Base-by-base conservation (phyloP, 1,140 invertebrate genomes). In the Telenomus remus region DNA sequence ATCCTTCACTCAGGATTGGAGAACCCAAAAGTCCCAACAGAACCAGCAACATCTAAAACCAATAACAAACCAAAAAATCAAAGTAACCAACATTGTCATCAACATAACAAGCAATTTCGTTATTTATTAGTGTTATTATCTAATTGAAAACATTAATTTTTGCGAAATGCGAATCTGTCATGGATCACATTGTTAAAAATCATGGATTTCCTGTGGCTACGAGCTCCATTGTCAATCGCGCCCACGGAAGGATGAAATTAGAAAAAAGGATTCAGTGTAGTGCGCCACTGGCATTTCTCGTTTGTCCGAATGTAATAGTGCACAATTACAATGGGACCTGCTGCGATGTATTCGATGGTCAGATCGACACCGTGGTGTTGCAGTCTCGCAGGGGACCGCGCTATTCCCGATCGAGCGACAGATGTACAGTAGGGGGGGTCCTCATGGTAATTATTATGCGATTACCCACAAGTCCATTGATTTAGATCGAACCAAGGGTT, bases 401-500 rank as follows among this genome's bases (percentile, higher is more conserved):
- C 76, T 81, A 76, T 79, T 79, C 81, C 80, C 77, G 76, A 82
- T 68, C 78, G 77, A 70, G n/a, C 77, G 85, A 87, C 86, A 87
- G 86, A 88, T 88, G 86, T 80, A 77, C 80, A 60, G 80, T 82
- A 82, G 79, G 78, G 84, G 84, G 85, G 80, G 85, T 85, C 82
- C 78, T 69, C n/a, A n/a, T n/a, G 76, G 84, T 88, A 88, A 87
- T 87, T 87, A 87, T 87, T 87, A 87, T 87, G 83, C 85, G 86
- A 87, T 87, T 87, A 87, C 85, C 85, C 86, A 87, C 86, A 87
- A 87, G 84, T 79, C 84, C 84, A 87, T 87, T 87, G 86, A 87
- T 87, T 87, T 87, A 87, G 85, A 87, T 86, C 85, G 83, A 77
- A 78, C 81, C 75, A 81, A 80, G 76, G 84, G 81, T 84, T 78